Evolutionary conservation across 2,888 invertebrate genomes (phyloP).

Genomic region (Melikaiella ostensackeni): DNA sequence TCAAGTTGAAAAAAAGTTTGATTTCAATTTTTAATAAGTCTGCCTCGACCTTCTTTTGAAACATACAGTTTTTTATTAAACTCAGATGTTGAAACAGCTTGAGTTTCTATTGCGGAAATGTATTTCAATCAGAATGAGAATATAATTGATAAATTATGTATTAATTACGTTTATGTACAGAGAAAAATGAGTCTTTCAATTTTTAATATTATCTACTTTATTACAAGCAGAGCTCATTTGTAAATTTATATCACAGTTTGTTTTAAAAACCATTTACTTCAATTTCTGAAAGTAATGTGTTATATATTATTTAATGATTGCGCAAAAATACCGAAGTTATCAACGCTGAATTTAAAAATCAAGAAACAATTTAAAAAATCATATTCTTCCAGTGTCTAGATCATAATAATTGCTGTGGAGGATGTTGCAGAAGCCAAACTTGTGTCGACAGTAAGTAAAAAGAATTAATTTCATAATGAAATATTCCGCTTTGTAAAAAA

Average conservation of each 20-base stretch:
- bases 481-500: background rate
- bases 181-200: background rate
- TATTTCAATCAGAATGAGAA: background rate
- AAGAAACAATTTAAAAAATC: background rate
- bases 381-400: slow-evolving; percentile 77
- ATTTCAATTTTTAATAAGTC: no score
- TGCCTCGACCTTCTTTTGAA: background rate
- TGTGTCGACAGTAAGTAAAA: slow-evolving; percentile 79
- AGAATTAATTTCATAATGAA: background rate
- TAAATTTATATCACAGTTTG: background rate
- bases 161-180: background rate
- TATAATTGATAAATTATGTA: background rate
- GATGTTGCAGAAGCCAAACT: slow-evolving; percentile 79
- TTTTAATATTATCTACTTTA: background rate
- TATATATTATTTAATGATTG: background rate
- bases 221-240: background rate
- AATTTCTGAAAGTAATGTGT: background rate
- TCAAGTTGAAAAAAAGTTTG: no score
- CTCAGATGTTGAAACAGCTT: background rate
- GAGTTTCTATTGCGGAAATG: background rate
- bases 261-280: background rate
- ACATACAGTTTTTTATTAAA: background rate
- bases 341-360: background rate
- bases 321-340: background rate
- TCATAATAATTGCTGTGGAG: slow-evolving; percentile 81